Evolutionary conservation across 30 jellyfish, hydroid and myxozoan genomes (phyloP), one percentile per base, ranked within the genome.

Genomic region (Chrysaora quinquecirrha): DNA sequence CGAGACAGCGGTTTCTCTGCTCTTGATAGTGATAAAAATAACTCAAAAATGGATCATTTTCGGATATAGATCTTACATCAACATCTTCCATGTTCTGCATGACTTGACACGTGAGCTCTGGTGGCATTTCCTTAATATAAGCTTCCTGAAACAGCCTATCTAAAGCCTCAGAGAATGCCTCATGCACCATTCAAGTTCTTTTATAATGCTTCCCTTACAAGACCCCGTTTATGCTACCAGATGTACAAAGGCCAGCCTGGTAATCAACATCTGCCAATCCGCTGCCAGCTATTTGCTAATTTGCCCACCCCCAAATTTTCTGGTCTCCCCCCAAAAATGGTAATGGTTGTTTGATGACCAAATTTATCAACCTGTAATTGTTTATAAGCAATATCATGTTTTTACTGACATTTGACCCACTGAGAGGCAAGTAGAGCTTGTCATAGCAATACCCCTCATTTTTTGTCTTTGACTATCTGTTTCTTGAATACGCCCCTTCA

Each of bases 181-280:
- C 71, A 58, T 75, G 87, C 30, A 75, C 54, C 48, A 78, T 35
- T 78, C 84, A 75, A n/a, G 62, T n/a, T n/a, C 79, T 29, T 11
- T 71, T 71, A 65, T 71, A 71, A 29, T 71, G 83, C 10, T 28
- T 20, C 27, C 83, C 83, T 18, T 4, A 20, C 34, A 71, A n/a
- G 30, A 71, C 83, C 27, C 83, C 83, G 24, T 46, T 22, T 20
- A 71, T 28, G 35, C 83, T 24, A 66, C 79, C 79, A 27, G 79
- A 66, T 33, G 79, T 66, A 31, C 70, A 66, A 18, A 66, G 63
- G 56, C 64, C 79, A 29, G 64, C 27, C 33, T 66, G 79, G 64
- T 66, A 66, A 23, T 4, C 64, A 27, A 38, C 14, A 38, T 38
- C 54, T 38, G 6, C 54, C 6, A 38, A 38, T 6, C 54, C 14